phyloP scores from a whole-genome alignment of 2,113 vertebrate genomes.

The Clarias magur region DNA sequence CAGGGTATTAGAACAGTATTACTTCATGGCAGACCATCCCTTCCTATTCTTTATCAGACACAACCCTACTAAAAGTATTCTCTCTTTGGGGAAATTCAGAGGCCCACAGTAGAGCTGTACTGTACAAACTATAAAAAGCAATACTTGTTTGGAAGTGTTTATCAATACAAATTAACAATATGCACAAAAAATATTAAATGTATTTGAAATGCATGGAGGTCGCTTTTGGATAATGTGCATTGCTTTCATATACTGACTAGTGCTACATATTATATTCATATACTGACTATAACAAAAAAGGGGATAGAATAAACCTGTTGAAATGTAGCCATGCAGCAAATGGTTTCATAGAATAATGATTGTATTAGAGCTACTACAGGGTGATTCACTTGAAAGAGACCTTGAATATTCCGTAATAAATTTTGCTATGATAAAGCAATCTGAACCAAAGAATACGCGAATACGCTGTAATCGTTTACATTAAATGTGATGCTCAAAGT shows the following conservation, averaged over 20 bases:
- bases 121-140: neutral
- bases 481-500: no score
- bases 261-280: no score
- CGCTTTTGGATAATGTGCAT: neutral
- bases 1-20: conserved; percentile 68
- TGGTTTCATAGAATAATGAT: neutral
- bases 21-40: conserved; percentile 84
- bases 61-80: conserved; percentile 75
- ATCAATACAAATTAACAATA: neutral
- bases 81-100: conserved; percentile 81
- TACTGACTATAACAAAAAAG: no score
- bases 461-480: no score
- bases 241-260: neutral
- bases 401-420: no score
- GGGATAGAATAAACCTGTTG: neutral
- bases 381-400: no score
- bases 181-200: neutral
- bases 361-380: no score
- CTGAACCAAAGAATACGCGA: no score
- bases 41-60: conserved; percentile 91
- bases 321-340: neutral
- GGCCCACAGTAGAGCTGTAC: conserved; percentile 61
- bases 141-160: neutral
- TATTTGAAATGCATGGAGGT: neutral
- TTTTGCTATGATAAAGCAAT: no score